phyloP scores from a whole-genome alignment of 2,888 invertebrate genomes.

The Crossocerus cetratus region DNA sequence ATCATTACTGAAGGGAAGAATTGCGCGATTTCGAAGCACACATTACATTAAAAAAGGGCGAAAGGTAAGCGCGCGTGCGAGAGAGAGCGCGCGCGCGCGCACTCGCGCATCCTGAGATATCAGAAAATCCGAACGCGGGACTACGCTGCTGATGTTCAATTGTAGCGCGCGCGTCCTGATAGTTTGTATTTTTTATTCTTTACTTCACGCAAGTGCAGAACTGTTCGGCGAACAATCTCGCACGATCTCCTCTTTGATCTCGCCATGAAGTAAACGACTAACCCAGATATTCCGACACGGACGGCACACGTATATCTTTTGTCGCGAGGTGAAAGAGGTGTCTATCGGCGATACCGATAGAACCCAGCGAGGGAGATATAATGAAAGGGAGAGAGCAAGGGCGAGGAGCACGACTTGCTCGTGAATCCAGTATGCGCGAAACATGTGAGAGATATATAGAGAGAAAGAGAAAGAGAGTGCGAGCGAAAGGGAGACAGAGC shows the following conservation, averaged over 20 bases:
- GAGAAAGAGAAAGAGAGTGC: conserved; percentile 3
- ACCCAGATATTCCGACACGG: not conserved
- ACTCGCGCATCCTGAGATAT: conserved; percentile 28
- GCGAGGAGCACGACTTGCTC: conserved; percentile 1
- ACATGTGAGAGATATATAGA: conserved; percentile 11
- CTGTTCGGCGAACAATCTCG: conserved; percentile 16
- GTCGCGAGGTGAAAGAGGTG: not conserved
- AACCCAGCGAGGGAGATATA: not conserved
- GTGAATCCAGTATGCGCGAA: conserved; percentile 7
- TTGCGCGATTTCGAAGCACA: conserved; percentile 48
- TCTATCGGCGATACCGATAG: not conserved
- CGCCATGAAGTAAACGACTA: not conserved
- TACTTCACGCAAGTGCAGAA: conserved; percentile 22
- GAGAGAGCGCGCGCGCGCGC: conserved; percentile 24
- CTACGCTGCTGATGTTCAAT: conserved; percentile 27
- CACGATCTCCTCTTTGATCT: conserved; percentile 24
- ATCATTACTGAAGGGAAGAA: conserved; percentile 68
- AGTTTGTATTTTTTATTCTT: conserved; percentile 43
- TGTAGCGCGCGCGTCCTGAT: conserved; percentile 47
- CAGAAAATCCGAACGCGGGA: conserved; percentile 11
- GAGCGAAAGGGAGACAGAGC: conserved; percentile 7
- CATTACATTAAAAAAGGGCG: conserved; percentile 12
- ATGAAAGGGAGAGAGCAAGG: not conserved
- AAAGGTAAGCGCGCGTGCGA: conserved; percentile 11
- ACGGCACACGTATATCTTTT: not conserved